These are phyloP conservation scores for Pogonomyrmex californicus DNA, from an alignment of 1,140 invertebrate species.

Conservation along the genomic window DNA sequence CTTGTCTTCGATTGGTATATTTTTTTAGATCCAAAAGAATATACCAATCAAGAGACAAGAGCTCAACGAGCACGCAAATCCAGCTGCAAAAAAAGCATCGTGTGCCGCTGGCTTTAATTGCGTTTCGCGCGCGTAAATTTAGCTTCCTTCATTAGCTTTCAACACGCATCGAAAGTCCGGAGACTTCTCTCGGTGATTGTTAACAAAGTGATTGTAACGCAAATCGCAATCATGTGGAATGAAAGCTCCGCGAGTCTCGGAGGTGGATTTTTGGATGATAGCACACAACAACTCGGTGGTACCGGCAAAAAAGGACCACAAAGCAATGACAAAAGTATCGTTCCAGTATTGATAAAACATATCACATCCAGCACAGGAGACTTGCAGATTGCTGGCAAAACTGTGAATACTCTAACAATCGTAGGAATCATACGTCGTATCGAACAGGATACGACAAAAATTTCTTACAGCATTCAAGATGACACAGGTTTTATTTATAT, in stretches of 20 bases:
- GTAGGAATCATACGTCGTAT: constrained; percentile 79
- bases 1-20: too few species aligned
- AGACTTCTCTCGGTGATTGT: background rate
- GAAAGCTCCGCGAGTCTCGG: constrained; percentile 64
- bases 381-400: constrained; percentile 73
- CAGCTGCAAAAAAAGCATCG: too few species aligned
- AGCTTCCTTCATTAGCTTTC: background rate
- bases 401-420: constrained; percentile 74
- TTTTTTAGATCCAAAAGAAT: too few species aligned
- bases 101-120: background rate
- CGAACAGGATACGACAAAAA: constrained; percentile 80
- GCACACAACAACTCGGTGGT: constrained; percentile 12
- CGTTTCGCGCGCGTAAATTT: constrained; percentile 9
- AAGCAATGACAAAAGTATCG: constrained; percentile 65
- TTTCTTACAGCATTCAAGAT: constrained; percentile 82
- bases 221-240: constrained; percentile 71
- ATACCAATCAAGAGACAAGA: too few species aligned
- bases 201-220: background rate
- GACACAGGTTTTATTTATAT: constrained; percentile 80
- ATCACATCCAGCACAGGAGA: constrained; percentile 71
- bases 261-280: constrained; percentile 79
- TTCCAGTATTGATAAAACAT: constrained; percentile 81
- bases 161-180: too few species aligned
- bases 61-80: too few species aligned
- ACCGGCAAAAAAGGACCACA: constrained; percentile 60